Conservation (phyloP, 2,888 invertebrate species). For the Subacronicta megacephala region DNA sequence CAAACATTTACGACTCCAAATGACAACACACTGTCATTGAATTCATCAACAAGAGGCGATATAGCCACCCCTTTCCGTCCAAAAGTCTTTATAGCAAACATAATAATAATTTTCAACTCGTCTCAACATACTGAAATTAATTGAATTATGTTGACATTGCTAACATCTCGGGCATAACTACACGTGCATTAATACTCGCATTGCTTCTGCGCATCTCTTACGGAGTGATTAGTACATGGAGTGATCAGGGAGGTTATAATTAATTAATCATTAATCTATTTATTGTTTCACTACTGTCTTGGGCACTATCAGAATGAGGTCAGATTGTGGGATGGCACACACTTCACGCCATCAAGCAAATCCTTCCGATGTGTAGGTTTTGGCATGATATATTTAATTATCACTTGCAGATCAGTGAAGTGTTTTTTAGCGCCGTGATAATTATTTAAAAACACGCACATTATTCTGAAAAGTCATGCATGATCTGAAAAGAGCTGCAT, state of each 20-base stretch:
- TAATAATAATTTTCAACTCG: constrained; percentile 56
- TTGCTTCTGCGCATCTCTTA: constrained; percentile 28
- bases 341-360: too few relatives aligned
- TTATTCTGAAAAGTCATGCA: too few relatives aligned
- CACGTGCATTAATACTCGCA: constrained; percentile 71
- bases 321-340: too few relatives aligned
- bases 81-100: constrained; percentile 55
- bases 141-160: constrained; percentile 78
- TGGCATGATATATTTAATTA: too few relatives aligned
- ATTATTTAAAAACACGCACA: too few relatives aligned
- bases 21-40: constrained; percentile 40
- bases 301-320: too few relatives aligned
- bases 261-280: too few relatives aligned
- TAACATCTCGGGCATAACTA: constrained; percentile 76
- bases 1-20: constrained; percentile 39
- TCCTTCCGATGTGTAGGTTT: too few relatives aligned
- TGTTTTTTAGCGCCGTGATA: too few relatives aligned
- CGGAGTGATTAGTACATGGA: constrained; percentile 29
- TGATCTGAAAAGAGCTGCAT: too few relatives aligned
- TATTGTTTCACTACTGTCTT: too few relatives aligned
- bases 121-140: constrained; percentile 67
- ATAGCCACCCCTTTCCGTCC: constrained; percentile 16
- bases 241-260: not conserved
- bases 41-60: constrained; percentile 19
- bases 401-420: too few relatives aligned